phyloP scores from a whole-genome alignment of 2,113 vertebrate species.

The Pelodiscus sinensis region DNA sequence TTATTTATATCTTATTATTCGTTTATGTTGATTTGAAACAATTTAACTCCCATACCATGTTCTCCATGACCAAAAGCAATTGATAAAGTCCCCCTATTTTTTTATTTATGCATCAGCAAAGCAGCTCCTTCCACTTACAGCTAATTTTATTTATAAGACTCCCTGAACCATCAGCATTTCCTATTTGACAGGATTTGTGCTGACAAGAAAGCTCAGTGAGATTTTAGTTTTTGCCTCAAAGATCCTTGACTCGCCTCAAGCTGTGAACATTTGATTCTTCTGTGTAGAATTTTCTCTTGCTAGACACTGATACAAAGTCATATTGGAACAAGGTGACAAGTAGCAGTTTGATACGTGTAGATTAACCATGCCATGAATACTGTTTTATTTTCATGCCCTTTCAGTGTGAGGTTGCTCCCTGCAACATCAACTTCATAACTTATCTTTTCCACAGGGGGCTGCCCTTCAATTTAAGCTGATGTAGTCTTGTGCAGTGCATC shows the following conservation, averaged over 20 bases:
- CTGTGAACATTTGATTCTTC: not conserved
- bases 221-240: not conserved
- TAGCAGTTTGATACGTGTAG: not conserved
- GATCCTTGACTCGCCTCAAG: not conserved
- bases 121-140: not conserved
- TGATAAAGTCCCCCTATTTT: slow-evolving; percentile 39
- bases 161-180: slow-evolving; percentile 51
- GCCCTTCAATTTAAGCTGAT: not conserved
- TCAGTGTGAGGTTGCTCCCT: not conserved
- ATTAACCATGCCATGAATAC: not conserved
- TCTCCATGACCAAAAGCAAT: slow-evolving; percentile 2
- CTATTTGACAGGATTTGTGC: slow-evolving; percentile 2
- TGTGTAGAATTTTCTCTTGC: not conserved
- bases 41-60: not conserved
- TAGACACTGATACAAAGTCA: not conserved
- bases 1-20: not conserved
- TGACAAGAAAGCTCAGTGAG: slow-evolving; percentile 26
- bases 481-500: not conserved
- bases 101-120: slow-evolving; percentile 41
- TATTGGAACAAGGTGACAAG: not conserved
- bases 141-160: slow-evolving; percentile 50
- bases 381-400: not conserved
- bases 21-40: slow-evolving; percentile 2
- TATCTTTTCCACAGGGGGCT: not conserved
- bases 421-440: not conserved